These are phyloP conservation scores for Andrena praecox DNA, from an alignment of 2,888 invertebrate genomes.

Conservation along the genomic window DNA sequence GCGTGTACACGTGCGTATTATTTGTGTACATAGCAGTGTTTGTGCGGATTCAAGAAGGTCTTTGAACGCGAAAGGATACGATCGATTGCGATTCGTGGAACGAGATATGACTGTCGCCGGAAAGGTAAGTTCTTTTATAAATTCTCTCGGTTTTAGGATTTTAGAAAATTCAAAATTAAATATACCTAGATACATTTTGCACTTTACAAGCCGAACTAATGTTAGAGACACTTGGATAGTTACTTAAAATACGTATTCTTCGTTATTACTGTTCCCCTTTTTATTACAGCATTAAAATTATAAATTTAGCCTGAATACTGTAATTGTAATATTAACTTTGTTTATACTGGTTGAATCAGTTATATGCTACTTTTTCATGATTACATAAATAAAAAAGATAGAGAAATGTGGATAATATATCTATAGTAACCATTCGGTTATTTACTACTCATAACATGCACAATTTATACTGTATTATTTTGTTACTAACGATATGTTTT, in stretches of 20 bases:
- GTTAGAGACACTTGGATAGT: neutral
- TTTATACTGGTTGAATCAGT: neutral
- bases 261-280: neutral
- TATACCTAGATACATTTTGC: neutral
- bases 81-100: constrained; percentile 64
- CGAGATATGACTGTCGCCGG: constrained; percentile 80
- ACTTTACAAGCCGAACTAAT: neutral
- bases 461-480: neutral
- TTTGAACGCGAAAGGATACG: constrained; percentile 65
- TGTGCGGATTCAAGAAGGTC: constrained; percentile 54
- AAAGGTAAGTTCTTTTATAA: constrained; percentile 75
- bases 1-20: constrained; percentile 34
- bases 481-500: neutral
- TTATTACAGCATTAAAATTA: neutral
- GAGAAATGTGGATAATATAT: neutral
- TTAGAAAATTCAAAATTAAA: neutral
- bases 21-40: constrained; percentile 54
- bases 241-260: neutral
- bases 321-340: neutral
- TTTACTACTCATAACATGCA: neutral
- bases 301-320: neutral
- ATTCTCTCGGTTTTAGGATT: constrained; percentile 16
- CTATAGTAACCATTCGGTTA: neutral
- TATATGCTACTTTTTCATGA: neutral
- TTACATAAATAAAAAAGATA: neutral